These are phyloP conservation scores for Sebastes flavidus DNA, from an alignment of 2,797 vertebrate species.

Conservation along the genomic window DNA sequence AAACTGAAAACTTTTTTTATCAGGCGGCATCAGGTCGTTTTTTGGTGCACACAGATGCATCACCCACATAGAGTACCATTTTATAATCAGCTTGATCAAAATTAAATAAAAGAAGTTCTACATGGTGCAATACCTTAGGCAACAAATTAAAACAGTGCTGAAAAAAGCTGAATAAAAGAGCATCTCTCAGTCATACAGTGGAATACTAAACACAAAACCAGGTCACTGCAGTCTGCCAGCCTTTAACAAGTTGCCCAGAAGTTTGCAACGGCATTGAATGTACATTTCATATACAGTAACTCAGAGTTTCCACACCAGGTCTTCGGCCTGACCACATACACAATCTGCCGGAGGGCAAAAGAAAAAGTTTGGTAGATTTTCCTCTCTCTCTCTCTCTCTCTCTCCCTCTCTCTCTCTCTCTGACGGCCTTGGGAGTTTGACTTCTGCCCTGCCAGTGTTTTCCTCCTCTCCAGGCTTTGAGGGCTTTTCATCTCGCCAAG, in stretches of 20 bases:
- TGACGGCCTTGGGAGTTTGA: constrained; percentile 77
- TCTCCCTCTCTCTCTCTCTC: constrained; percentile 39
- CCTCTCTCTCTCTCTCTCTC: constrained; percentile 35
- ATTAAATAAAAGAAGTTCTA: not conserved
- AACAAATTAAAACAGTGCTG: not conserved
- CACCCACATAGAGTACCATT: not conserved
- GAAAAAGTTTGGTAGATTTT: constrained; percentile 73
- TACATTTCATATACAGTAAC: constrained; percentile 65
- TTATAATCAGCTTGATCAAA: not conserved
- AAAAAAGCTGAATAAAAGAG: not conserved
- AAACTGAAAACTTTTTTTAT: not conserved
- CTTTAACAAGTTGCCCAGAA: constrained; percentile 43
- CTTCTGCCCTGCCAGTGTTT: constrained; percentile 80
- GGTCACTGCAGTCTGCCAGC: constrained; percentile 23
- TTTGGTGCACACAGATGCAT: not conserved
- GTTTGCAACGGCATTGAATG: constrained; percentile 39
- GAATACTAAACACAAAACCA: constrained; percentile 4
- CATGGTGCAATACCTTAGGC: not conserved
- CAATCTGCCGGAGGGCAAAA: constrained; percentile 57
- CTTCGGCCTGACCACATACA: constrained; percentile 67
- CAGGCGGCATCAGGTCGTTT: not conserved
- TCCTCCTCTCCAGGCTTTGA: constrained; percentile 75
- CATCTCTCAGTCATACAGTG: not conserved
- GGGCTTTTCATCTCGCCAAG: constrained; percentile 82
- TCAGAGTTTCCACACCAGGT: constrained; percentile 64